A percentile compares a stretch with the other conserved stretches of the same genome.
These are phyloP conservation scores for Sebastes melanostomus DNA, from an alignment of 2,797 vertebrate genomes.

Conservation along the genomic window DNA sequence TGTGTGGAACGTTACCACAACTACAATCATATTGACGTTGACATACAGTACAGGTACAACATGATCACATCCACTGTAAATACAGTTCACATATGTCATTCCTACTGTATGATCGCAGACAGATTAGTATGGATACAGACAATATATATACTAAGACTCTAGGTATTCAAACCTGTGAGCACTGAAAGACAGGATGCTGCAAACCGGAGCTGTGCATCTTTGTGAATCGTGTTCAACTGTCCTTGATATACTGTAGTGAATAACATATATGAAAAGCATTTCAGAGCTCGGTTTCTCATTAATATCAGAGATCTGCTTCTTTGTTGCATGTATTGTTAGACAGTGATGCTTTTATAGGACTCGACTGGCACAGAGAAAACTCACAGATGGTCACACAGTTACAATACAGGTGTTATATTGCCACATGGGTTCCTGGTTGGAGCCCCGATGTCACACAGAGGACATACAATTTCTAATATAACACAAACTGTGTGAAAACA, in stretches of 20 bases:
- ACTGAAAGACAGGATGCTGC: conserved; percentile 1
- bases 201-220: conserved; percentile 23
- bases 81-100: conserved; percentile 42
- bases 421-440: conserved; percentile 46
- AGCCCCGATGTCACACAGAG: conserved; percentile 64
- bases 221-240: neutral
- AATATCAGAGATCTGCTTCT: conserved; percentile 19
- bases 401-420: conserved; percentile 60
- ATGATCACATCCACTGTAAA: conserved; percentile 40
- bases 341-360: conserved; percentile 31
- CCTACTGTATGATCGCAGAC: conserved; percentile 29
- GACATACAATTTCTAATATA: conserved; percentile 45
- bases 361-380: conserved; percentile 57
- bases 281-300: conserved; percentile 3
- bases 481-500: conserved; percentile 47
- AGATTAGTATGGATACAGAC: neutral
- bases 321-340: conserved; percentile 29
- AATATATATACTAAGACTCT: neutral
- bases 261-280: conserved; percentile 30
- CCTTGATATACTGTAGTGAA: neutral
- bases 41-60: conserved; percentile 60
- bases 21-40: conserved; percentile 57
- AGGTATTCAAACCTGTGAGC: conserved; percentile 4
- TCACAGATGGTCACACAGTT: conserved; percentile 64
- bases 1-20: conserved; percentile 57